phyloP scores from a whole-genome alignment of 2,888 invertebrate species.

The Bruchidius siliquastri region DNA sequence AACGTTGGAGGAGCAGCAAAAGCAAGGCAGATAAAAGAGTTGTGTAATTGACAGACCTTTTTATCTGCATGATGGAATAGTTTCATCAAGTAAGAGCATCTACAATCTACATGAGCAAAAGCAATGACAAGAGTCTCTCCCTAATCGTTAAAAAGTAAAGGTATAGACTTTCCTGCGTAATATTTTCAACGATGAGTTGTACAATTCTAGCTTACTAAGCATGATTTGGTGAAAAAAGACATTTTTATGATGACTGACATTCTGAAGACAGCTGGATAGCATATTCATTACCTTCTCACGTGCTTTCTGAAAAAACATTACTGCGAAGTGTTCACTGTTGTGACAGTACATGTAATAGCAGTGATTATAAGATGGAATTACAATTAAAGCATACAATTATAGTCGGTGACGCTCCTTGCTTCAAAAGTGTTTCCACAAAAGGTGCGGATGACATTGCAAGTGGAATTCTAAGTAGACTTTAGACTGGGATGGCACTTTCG shows the following conservation, averaged over 20 bases:
- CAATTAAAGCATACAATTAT: background rate
- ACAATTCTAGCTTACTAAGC: background rate
- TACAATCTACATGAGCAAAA: too few species aligned
- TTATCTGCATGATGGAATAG: too few species aligned
- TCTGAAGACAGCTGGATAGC: background rate
- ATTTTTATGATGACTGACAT: background rate
- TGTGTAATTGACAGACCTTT: too few species aligned
- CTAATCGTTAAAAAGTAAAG: too few species aligned
- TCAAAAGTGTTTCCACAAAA: background rate
- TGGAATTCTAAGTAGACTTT: background rate
- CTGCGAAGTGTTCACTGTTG: background rate
- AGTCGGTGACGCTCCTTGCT: background rate
- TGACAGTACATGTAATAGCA: background rate
- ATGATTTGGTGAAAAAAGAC: background rate
- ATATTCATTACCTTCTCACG: background rate
- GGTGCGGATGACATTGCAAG: background rate
- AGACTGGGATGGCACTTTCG: background rate
- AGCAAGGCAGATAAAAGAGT: too few species aligned
- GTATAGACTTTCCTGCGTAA: too few species aligned
- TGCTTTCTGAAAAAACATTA: background rate
- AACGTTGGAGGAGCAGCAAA: too few species aligned
- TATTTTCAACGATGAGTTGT: too few species aligned
- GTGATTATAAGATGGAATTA: background rate
- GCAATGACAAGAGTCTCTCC: too few species aligned
- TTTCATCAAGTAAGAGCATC: too few species aligned